Conservation (phyloP, 2,113 vertebrate species). For the Gymnobelideus leadbeateri region DNA sequence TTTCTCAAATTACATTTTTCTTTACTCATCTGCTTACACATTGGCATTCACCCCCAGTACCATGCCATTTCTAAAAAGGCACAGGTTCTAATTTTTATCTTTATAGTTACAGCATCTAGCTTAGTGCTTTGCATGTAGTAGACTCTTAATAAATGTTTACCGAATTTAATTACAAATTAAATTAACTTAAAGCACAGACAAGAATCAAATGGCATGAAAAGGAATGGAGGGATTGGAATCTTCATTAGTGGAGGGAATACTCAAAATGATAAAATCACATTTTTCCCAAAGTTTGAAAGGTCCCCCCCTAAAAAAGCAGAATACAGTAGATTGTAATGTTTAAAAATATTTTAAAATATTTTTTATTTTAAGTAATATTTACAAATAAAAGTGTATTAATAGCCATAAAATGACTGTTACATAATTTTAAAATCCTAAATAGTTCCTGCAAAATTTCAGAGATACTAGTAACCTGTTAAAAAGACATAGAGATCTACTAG, state of each 20-base stretch:
- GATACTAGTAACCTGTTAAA: background rate
- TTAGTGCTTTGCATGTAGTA: background rate
- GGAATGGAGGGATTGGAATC: background rate
- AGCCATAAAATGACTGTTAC: slow-evolving; percentile 6
- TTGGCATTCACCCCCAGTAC: background rate
- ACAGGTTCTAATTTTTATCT: background rate
- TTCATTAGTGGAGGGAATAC: background rate
- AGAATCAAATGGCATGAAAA: background rate
- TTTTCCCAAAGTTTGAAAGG: background rate
- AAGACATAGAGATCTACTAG: background rate
- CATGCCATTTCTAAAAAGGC: background rate
- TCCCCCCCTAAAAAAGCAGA: background rate
- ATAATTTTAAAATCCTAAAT: slow-evolving; percentile 36
- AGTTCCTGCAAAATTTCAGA: background rate
- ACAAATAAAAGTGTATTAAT: slow-evolving; percentile 8
- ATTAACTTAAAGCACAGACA: background rate
- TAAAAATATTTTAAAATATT: background rate
- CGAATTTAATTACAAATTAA: background rate
- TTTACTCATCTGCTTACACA: background rate
- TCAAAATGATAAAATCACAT: background rate
- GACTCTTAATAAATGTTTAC: background rate
- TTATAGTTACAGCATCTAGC: background rate
- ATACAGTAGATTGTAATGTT: background rate
- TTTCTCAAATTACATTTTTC: background rate
- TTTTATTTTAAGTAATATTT: background rate